Conservation (phyloP, 2,113 vertebrate species). For the Apus apus region DNA sequence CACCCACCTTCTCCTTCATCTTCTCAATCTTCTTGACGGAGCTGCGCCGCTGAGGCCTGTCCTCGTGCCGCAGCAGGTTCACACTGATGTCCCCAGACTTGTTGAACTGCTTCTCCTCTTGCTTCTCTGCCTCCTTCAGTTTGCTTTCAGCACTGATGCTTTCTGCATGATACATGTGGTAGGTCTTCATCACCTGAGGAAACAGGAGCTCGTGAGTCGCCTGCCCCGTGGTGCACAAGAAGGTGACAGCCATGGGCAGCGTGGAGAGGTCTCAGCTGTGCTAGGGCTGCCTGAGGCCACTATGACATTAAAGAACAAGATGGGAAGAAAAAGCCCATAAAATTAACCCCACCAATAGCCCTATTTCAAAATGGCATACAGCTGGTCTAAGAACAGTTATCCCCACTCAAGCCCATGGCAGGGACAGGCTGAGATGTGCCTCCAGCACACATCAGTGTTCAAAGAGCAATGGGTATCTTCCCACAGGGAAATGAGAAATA, state of each 20-base stretch:
- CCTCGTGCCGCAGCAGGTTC: slow-evolving; percentile 89
- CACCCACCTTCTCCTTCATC: slow-evolving; percentile 85
- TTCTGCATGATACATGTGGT: slow-evolving; percentile 98
- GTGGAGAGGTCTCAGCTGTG: neutral
- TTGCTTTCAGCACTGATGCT: slow-evolving; percentile 96
- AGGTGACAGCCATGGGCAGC: neutral
- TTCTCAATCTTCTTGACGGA: slow-evolving; percentile 95
- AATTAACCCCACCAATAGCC: neutral
- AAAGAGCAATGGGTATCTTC: accelerated
- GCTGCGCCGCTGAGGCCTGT: slow-evolving; percentile 92
- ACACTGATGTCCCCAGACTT: slow-evolving; percentile 88
- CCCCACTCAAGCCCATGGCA: accelerated
- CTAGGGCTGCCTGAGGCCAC: neutral
- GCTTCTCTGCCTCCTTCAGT: slow-evolving; percentile 96
- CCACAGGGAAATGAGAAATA: neutral
- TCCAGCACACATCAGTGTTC: neutral
- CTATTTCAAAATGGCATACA: neutral
- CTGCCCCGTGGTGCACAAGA: accelerated
- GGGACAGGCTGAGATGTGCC: neutral
- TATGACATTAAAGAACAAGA: neutral
- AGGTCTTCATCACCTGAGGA: slow-evolving; percentile 97
- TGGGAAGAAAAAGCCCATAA: neutral
- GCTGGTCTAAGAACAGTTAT: neutral
- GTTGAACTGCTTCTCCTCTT: slow-evolving; percentile 97
- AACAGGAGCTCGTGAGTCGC: neutral